Percentiles rank a stretch among this genome's conserved stretches.
Conservation (phyloP, 2,797 vertebrate species). For the Toxotes lorentzi region DNA sequence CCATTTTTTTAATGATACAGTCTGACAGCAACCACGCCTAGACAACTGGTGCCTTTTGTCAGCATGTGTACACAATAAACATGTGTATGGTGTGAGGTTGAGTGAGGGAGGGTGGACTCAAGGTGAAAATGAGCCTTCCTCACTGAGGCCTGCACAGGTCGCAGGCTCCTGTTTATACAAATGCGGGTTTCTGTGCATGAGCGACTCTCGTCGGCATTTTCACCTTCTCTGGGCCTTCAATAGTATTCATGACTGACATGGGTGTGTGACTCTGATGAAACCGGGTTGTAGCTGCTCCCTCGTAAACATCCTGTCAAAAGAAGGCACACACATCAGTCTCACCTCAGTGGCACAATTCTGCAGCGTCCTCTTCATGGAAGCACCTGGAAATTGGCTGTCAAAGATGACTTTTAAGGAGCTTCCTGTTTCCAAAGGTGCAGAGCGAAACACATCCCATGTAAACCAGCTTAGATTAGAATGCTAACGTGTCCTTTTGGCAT, state of each 20-base stretch:
- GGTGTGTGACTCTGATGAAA: background rate
- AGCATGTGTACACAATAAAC: slow-evolving; percentile 72
- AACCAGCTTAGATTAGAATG: background rate
- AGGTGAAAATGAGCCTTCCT: slow-evolving; percentile 64
- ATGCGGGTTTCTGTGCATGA: background rate
- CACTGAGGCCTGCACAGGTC: slow-evolving; percentile 5
- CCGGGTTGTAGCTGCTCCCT: background rate
- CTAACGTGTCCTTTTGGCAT: background rate
- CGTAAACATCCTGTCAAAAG: background rate
- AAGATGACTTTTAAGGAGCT: background rate
- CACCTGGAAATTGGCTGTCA: background rate
- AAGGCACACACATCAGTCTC: background rate
- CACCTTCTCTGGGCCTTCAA: background rate
- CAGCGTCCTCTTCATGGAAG: no score
- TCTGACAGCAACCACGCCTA: slow-evolving; percentile 52
- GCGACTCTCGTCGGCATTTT: no score
- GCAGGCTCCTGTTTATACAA: background rate
- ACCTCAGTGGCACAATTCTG: background rate
- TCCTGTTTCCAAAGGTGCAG: no score
- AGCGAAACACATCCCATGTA: no score
- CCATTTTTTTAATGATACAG: slow-evolving; percentile 51
- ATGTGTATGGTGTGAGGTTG: slow-evolving; percentile 30
- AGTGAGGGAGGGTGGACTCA: slow-evolving; percentile 45
- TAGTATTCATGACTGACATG: background rate
- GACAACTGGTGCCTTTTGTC: slow-evolving; percentile 51